These are phyloP conservation scores for Diplolepis rosae DNA, from an alignment of 2,888 invertebrate species.

Conservation along the genomic window DNA sequence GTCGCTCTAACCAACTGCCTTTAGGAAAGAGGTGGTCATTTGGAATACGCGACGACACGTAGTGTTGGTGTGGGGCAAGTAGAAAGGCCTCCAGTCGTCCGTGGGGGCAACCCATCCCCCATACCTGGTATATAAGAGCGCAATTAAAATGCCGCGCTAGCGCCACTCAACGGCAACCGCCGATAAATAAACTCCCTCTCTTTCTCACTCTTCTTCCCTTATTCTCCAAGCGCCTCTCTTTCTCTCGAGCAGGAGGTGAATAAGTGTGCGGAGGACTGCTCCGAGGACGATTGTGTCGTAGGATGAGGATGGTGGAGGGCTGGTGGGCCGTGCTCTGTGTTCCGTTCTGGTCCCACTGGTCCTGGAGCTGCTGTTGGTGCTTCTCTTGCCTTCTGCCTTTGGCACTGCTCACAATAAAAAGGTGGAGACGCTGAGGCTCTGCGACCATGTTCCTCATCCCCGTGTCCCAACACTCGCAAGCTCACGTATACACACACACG, in stretches of 20 bases:
- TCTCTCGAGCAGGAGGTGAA: slow-evolving; percentile 56
- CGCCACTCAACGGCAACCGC: slow-evolving; percentile 72
- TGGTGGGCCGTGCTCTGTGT: slow-evolving; percentile 35
- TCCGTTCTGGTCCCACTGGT: slow-evolving; percentile 35
- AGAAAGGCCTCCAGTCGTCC: slow-evolving; percentile 42
- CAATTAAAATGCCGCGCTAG: slow-evolving; percentile 74
- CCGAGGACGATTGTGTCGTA: slow-evolving; percentile 44
- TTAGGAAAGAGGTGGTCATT: slow-evolving; percentile 57
- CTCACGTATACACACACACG: slow-evolving; percentile 28
- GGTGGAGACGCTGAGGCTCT: slow-evolving; percentile 69
- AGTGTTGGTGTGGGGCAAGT: slow-evolving; percentile 34
- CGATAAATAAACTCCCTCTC: slow-evolving; percentile 70
- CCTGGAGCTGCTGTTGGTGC: slow-evolving; percentile 37
- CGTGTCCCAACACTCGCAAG: slow-evolving; percentile 51
- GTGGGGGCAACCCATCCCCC: slow-evolving; percentile 48
- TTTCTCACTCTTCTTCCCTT: slow-evolving; percentile 47
- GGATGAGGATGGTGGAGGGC: slow-evolving; percentile 35
- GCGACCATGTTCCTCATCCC: slow-evolving; percentile 71
- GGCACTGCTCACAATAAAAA: slow-evolving; percentile 71
- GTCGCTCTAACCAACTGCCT: slow-evolving; percentile 45
- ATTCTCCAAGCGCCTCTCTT: slow-evolving; percentile 40
- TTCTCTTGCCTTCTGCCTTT: slow-evolving; percentile 65
- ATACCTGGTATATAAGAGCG: slow-evolving; percentile 65
- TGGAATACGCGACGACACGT: slow-evolving; percentile 57
- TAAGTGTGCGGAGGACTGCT: slow-evolving; percentile 60